Evolutionary conservation across 2,113 vertebrate species (phyloP), one percentile per base, ranked within the genome.

Genomic region (Eira barbara): DNA sequence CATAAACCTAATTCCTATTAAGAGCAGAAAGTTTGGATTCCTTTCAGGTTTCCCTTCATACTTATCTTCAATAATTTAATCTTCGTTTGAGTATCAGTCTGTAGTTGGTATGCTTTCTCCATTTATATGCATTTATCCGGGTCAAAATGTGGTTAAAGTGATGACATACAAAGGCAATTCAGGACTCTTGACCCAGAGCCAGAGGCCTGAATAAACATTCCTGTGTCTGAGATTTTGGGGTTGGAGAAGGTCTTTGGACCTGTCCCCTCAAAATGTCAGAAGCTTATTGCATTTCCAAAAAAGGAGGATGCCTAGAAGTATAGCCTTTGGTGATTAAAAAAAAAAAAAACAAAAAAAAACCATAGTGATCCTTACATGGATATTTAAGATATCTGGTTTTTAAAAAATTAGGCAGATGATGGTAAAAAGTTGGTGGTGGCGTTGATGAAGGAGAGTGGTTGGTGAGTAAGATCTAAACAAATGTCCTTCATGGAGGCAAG

Each of bases 81-180:
- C 86, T 94, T 95, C 92, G 97, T 93, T 85, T 95, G 71, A 80
- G 47, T 55, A 45, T 82, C 63, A 88, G 71, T 85, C 63, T 94
- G 85, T 69, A 91, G 78, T 82, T 95, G 78, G 91, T 91, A 86
- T 86, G 86, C 87, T 96, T 90, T 95, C 88, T 89, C 82, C 89
- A 96, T 97, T 95, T 96, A 82, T 69, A 85, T 93, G 86, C 39
- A 89, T 96, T 96, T 97, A 93, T 96, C 91, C 61, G 47, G 97
- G 95, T 97, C 86, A 95, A 79, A 96, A 95, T 97, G 98, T 95
- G 97, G 97, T 97, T 80, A 93, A 63, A 93, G 94, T 79, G 92
- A 91, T 97, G 97, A 94, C 93, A 94, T 93, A 63, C 57, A 85
- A 85, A 91, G 91, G 96, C 91, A 98, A 95, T 91, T 97, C 92